Evolutionary conservation across 2,113 vertebrate species (phyloP).

Genomic region (Hippocampus barbouri): DNA sequence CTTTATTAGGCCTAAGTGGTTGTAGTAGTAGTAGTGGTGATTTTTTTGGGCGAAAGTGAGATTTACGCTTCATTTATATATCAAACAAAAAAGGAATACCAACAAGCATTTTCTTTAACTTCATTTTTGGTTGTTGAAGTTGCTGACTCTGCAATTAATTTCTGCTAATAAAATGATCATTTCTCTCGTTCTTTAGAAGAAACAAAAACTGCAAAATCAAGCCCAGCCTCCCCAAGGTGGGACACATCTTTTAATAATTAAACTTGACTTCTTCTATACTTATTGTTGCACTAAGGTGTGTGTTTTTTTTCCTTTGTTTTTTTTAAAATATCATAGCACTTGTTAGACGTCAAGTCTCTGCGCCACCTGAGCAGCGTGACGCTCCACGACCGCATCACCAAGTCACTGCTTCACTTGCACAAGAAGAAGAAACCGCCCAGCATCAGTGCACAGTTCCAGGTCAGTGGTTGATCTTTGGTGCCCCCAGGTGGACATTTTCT

Average conservation of each 20-base stretch:
- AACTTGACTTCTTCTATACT: neutral
- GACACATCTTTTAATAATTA: conserved; percentile 23
- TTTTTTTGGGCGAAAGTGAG: too few species aligned
- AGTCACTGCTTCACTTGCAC: conserved; percentile 93
- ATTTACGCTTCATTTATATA: too few species aligned
- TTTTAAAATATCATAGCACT: conserved; percentile 68
- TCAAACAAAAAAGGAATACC: too few species aligned
- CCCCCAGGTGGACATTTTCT: conserved; percentile 31
- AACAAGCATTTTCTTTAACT: too few species aligned
- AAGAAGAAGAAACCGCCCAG: conserved; percentile 98
- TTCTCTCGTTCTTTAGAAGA: conserved; percentile 71
- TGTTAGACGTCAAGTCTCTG: conserved; percentile 90
- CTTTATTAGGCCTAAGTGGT: too few species aligned
- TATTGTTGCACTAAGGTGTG: neutral
- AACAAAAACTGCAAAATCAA: conserved; percentile 89
- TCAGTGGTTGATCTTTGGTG: conserved; percentile 43
- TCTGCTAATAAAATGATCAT: neutral
- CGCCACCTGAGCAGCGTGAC: conserved; percentile 90
- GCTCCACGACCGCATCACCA: conserved; percentile 92
- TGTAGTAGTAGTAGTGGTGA: too few species aligned
- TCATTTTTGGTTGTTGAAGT: too few species aligned
- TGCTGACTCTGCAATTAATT: neutral
- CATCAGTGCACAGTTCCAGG: conserved; percentile 98
- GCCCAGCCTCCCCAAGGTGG: conserved; percentile 88
- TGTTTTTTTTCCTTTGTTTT: neutral